Evolutionary conservation across 2,797 vertebrate genomes (phyloP), one percentile per base, ranked within the genome.

Genomic region (Propithecus deckenii): DNA sequence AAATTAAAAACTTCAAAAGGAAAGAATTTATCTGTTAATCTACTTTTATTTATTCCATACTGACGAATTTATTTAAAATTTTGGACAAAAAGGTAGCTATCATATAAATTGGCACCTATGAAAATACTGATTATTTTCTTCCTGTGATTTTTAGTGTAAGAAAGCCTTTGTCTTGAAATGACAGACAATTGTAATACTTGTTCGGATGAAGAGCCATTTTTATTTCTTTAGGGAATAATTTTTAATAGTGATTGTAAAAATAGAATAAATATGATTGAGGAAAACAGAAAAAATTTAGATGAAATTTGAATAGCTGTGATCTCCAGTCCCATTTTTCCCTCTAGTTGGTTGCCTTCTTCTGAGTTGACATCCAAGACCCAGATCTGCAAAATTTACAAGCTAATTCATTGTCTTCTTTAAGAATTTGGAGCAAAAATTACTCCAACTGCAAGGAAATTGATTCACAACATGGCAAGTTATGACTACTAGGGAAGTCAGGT

Each of bases 161-260:
- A 95, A 86, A 80, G 0, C 0, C 57, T 96, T 95, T 83, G 30
- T 90, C 59, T 75, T 83, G 32, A 96, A 79, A 91, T 90, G 57
- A 69, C 25, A 65, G 65, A 69, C 6, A 81, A 67, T 80, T 11
- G 69, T 69, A 65, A 74, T n/a, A 86, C 8, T 86, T 86, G 11
- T 46, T 90, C 71, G 93, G 8, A 89, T 83, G 38, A 89, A 84
- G 22, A 95, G 89, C 0, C 22, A 59, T 71, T 95, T 92, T 93
- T 80, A 87, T 96, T 89, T 94, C 35, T 69, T 93, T 30, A 52
- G 22, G 22, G 5, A 93, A 96, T 78, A 67, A 18, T 71, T 88
- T 91, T 89, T 38, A 84, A 92, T 80, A 89, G 86, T 83, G 48
- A 88, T 71, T 74, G 1, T 79, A 85, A 67, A 96, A 89, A 41